Percentiles rank a stretch among this genome's conserved stretches.
These are phyloP conservation scores for Xyrichtys novacula DNA, from an alignment of 2,797 vertebrate species.

Conservation along the genomic window DNA sequence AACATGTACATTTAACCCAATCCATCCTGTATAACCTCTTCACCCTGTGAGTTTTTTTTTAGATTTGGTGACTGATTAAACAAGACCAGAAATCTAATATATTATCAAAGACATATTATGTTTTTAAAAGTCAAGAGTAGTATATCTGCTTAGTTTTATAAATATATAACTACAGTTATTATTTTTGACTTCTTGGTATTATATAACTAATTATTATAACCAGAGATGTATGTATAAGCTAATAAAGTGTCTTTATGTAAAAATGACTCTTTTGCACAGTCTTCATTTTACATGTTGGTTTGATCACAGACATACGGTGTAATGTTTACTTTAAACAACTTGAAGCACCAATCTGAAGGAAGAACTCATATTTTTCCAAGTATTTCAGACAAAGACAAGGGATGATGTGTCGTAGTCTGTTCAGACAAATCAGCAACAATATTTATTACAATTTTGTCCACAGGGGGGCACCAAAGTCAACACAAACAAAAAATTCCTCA, in stretches of 20 bases:
- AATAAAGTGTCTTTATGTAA: conserved; percentile 85
- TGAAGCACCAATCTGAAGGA: too few species aligned
- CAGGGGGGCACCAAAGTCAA: too few species aligned
- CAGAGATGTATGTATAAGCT: conserved; percentile 82
- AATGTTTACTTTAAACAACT: neutral
- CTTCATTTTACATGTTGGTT: neutral
- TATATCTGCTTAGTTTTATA: conserved; percentile 86
- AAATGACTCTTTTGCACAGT: conserved; percentile 23
- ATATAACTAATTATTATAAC: conserved; percentile 79
- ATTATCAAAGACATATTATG: conserved; percentile 74
- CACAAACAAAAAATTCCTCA: too few species aligned
- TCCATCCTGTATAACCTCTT: conserved; percentile 75
- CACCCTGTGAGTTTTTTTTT: conserved; percentile 68
- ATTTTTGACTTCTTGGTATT: conserved; percentile 85
- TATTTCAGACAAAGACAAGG: too few species aligned
- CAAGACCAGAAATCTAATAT: conserved; percentile 67
- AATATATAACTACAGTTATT: conserved; percentile 79
- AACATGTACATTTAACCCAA: conserved; percentile 39
- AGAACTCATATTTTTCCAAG: too few species aligned
- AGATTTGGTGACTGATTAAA: conserved; percentile 74
- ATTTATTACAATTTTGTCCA: too few species aligned
- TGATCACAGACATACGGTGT: neutral
- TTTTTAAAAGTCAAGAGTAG: conserved; percentile 83
- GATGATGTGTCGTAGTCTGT: too few species aligned
- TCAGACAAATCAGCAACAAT: too few species aligned